Conservation (phyloP, 2,113 vertebrate species). For the Nothocercus julius region DNA sequence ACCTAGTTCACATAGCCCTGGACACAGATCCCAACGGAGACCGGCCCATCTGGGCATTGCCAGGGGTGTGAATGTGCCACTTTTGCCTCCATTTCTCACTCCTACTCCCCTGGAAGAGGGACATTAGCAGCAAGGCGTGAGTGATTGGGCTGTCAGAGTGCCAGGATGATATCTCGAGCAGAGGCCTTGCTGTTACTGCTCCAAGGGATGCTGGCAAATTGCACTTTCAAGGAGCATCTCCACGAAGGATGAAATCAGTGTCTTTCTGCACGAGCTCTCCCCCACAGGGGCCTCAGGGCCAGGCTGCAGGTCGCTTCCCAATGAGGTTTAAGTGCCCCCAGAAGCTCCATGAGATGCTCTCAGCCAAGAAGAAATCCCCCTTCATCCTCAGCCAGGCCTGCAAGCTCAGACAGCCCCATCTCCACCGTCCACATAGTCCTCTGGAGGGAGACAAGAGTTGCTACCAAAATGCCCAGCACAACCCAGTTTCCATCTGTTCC, state of each 20-base stretch:
- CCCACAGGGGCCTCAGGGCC: not conserved
- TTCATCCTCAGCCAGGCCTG: not conserved
- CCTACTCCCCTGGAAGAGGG: not conserved
- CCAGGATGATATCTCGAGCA: constrained; percentile 53
- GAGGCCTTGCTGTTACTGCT: constrained; percentile 54
- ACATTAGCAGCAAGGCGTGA: constrained; percentile 28
- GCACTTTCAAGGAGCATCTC: constrained; percentile 55
- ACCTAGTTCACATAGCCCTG: not conserved
- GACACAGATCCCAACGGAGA: not conserved
- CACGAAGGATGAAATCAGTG: constrained; percentile 48
- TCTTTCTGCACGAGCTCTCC: not conserved
- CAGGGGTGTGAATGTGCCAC: rapidly evolving
- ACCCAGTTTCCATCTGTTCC: not conserved
- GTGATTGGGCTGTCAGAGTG: constrained; percentile 54
- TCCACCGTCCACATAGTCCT: not conserved
- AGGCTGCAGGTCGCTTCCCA: not conserved
- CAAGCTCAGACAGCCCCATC: not conserved
- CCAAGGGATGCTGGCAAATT: constrained; percentile 58
- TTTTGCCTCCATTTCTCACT: constrained; percentile 15
- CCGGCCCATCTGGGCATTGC: not conserved
- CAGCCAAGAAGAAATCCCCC: rapidly evolving
- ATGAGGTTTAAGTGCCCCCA: not conserved
- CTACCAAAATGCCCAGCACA: not conserved
- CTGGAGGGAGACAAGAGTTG: rapidly evolving
- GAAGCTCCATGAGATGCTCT: not conserved